Conservation (phyloP, 2,888 invertebrate genomes). For the Cosmia trapezina region DNA sequence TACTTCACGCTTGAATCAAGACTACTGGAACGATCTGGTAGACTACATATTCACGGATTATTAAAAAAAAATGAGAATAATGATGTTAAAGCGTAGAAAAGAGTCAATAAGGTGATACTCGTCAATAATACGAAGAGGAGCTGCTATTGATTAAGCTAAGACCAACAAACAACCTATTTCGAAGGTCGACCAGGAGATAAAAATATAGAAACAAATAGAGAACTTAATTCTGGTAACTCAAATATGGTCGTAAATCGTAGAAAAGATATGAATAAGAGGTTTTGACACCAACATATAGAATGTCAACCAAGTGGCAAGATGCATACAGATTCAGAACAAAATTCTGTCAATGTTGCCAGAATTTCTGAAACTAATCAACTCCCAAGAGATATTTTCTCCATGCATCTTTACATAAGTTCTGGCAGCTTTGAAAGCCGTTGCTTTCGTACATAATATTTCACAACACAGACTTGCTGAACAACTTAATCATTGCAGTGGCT, state of each 20-base stretch:
- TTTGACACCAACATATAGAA: neutral
- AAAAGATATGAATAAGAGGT: neutral
- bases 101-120: neutral
- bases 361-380: slow-evolving; percentile 1
- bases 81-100: too few relatives aligned
- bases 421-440: slow-evolving; percentile 4
- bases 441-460: slow-evolving; percentile 15
- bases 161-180: neutral
- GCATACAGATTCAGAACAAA: neutral
- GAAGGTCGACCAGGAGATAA: neutral
- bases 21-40: slow-evolving; percentile 41
- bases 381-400: neutral
- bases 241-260: too few relatives aligned
- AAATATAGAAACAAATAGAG: neutral
- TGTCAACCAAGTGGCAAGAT: neutral
- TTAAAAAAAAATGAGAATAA: neutral
- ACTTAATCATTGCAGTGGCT: slow-evolving; percentile 56
- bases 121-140: too few relatives aligned
- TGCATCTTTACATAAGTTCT: slow-evolving; percentile 1
- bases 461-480: slow-evolving; percentile 29
- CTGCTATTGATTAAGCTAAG: neutral
- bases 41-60: slow-evolving; percentile 28
- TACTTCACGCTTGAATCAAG: slow-evolving; percentile 46
- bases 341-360: neutral
- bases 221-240: neutral